Conservation (phyloP, 2,797 vertebrate genomes). For the Erethizon dorsatum region DNA sequence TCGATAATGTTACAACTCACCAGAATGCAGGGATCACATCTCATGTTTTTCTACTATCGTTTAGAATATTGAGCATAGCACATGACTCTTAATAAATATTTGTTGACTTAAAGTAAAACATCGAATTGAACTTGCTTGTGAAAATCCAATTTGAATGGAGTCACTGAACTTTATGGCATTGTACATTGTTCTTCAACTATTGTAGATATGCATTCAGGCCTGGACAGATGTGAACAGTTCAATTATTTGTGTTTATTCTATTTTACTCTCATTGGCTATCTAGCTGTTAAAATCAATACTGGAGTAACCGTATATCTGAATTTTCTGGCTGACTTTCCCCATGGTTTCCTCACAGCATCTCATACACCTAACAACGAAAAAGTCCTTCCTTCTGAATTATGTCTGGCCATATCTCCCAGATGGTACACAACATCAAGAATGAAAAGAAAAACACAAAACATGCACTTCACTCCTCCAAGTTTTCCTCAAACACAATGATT, state of each 20-base stretch:
- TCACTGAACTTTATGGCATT: background rate
- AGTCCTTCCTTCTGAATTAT: constrained; percentile 28
- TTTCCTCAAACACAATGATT: background rate
- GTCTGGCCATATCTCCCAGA: background rate
- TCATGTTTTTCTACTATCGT: background rate
- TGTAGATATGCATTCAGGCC: background rate
- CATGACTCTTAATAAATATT: background rate
- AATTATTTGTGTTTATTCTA: constrained; percentile 27
- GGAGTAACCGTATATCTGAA: background rate
- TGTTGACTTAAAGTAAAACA: constrained; percentile 37
- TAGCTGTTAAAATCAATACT: background rate
- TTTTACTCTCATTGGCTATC: constrained; percentile 17
- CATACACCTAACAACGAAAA: background rate
- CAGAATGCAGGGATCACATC: background rate
- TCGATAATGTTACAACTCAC: constrained; percentile 1
- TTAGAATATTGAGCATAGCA: background rate
- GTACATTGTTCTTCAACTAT: constrained; percentile 1
- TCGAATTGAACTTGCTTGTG: background rate
- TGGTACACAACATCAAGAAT: background rate
- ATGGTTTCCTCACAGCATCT: background rate
- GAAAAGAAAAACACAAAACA: background rate
- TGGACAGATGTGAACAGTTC: background rate
- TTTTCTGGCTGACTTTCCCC: background rate
- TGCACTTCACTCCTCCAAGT: background rate
- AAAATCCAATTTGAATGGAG: constrained; percentile 17